Percentiles rank a stretch among this genome's conserved stretches.
phyloP scores from a whole-genome alignment of 2,797 vertebrate species.

The Gorsachius magnificus region DNA sequence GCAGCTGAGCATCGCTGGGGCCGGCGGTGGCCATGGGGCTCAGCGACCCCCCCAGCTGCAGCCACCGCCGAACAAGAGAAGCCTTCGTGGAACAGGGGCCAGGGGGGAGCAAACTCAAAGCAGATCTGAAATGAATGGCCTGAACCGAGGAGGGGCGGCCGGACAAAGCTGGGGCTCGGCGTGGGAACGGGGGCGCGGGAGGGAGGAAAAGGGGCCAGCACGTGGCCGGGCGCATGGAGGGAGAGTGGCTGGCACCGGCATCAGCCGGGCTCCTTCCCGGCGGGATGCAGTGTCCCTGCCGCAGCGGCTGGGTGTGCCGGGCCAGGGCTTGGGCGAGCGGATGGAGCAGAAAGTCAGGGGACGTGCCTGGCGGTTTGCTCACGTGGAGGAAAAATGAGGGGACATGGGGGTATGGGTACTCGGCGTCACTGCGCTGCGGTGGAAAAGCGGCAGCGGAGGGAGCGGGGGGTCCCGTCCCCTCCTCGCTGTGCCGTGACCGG shows the following conservation, averaged over 20 bases:
- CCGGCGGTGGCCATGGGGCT: not conserved
- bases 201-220: not conserved
- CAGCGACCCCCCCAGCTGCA: not conserved
- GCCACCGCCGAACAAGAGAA: not conserved
- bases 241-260: not conserved
- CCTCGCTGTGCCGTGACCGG: accelerated
- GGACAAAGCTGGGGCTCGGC: not conserved
- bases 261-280: too few relatives aligned
- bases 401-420: accelerated
- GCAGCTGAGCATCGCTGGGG: not conserved
- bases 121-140: not conserved
- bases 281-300: accelerated
- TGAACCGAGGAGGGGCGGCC: accelerated
- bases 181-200: not conserved
- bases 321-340: not conserved
- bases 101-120: not conserved
- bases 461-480: not conserved
- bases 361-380: accelerated
- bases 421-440: accelerated
- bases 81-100: not conserved
- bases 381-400: not conserved
- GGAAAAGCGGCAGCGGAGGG: not conserved
- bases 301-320: not conserved
- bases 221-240: accelerated
- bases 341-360: too few relatives aligned